Base-by-base conservation (phyloP, 2,888 invertebrate species). In the Heliconius ethilla region DNA sequence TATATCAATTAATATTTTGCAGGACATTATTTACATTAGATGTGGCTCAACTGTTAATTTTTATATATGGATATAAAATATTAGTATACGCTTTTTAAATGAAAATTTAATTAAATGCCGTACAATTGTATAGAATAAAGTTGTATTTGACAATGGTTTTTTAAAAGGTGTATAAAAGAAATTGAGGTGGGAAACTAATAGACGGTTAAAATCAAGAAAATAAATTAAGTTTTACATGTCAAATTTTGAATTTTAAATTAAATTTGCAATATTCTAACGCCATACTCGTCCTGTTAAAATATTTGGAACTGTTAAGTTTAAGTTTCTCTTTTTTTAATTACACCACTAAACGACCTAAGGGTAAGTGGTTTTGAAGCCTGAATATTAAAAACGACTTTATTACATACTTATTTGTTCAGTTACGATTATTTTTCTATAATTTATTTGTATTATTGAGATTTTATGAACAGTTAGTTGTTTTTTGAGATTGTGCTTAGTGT, bases 401-500 rank as follows among this genome's bases (percentile, higher is more conserved):
- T 70, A 55, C 7, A 10, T 72, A 72, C 55, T 11, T 33, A 2
- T 72, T 72, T 33, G 33, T 72, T 72, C n/a, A 37, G 33, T 72
- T 59, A 27, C 22, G 15, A 33, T 40, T 27, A 25, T 72, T 65
- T 55, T 76, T 37, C 9, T 37, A 27, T 33, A 27, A n/a, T 27
- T 66, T 70, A 69, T 66, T 9, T 33, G 22, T 66, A 45, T 76
- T 65, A 51, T 40, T 45, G 69, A 69, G 40, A 72, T 37, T 37
- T 55, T 59, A 59, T 33, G 33, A 55, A 59, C 33, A 72, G 72
- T 72, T n/a, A 9, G n/a, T 9, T 59, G 13, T 70, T 33, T 15
- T 59, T 59, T 59, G 59, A 73, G 75, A 76, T 76, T 72, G n/a
- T 67, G 40, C 67, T 72, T 37, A 66, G 67, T 74, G 66, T 74